These are phyloP conservation scores for Wasmannia auropunctata DNA, from an alignment of 1,140 invertebrate genomes.

Conservation along the genomic window DNA sequence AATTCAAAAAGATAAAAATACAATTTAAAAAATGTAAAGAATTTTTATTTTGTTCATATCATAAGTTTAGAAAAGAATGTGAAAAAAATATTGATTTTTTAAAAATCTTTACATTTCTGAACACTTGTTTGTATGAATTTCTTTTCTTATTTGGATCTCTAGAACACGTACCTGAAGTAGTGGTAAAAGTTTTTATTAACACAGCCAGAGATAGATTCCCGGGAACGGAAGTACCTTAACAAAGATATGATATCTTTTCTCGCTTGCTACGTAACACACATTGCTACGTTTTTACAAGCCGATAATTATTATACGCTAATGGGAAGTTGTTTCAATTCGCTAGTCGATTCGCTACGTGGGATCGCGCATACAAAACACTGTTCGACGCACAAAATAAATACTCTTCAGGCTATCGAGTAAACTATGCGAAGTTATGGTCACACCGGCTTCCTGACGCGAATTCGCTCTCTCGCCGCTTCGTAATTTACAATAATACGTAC, in stretches of 20 bases:
- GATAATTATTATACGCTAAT: slow-evolving; percentile 25
- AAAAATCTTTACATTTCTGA: neutral
- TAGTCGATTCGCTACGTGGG: slow-evolving; percentile 23
- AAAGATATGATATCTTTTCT: slow-evolving; percentile 66
- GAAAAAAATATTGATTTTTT: neutral
- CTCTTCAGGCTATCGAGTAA: neutral
- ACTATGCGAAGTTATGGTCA: slow-evolving; percentile 14
- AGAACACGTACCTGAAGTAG: neutral
- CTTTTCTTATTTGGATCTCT: slow-evolving; percentile 16
- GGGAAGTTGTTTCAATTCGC: slow-evolving; percentile 3
- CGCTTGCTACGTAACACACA: slow-evolving; percentile 53
- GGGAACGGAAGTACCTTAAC: slow-evolving; percentile 67
- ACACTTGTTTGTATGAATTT: slow-evolving; percentile 8
- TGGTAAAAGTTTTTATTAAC: neutral
- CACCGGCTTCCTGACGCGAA: neutral
- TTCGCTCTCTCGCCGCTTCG: neutral
- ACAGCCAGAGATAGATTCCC: slow-evolving; percentile 5
- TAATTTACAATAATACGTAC: slow-evolving; percentile 40
- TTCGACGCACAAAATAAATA: slow-evolving; percentile 40
- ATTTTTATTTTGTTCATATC: neutral
- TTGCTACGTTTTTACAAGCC: slow-evolving; percentile 32
- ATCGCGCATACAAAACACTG: slow-evolving; percentile 18
- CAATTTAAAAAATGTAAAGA: neutral
- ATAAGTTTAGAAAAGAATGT: neutral
- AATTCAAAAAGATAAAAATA: neutral